Percentiles rank a stretch among this genome's conserved stretches.
Conservation (phyloP, 2,888 invertebrate genomes). For the Microctonus aethiopoides region DNA sequence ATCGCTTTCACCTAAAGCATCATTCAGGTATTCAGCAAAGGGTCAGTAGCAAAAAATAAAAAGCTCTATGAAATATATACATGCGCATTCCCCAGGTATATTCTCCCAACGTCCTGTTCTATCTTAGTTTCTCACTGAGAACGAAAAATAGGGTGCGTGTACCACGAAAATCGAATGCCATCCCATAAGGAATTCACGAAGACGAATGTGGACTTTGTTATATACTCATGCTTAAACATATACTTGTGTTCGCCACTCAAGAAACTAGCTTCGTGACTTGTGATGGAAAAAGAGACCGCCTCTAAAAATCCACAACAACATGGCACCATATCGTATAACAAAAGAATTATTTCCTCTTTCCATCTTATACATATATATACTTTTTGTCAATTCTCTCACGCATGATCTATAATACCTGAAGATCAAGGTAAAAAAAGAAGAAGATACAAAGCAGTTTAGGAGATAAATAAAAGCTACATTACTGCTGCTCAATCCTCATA, state of each 20-base stretch:
- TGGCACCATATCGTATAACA: not conserved
- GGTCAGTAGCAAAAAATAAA: conserved; percentile 27
- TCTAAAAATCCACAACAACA: conserved; percentile 4
- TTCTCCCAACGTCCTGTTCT: not conserved
- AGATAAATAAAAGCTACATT: conserved; percentile 11
- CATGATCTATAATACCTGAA: conserved; percentile 19
- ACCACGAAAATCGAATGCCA: conserved; percentile 8
- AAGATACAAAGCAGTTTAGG: not conserved
- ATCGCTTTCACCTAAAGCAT: not conserved
- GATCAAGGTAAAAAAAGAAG: not conserved
- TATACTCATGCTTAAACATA: not conserved
- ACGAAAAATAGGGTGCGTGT: conserved; percentile 5
- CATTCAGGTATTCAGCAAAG: not conserved
- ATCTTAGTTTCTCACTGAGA: not conserved
- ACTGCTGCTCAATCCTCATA: not conserved
- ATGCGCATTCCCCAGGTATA: conserved; percentile 55
- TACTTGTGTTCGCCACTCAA: not conserved
- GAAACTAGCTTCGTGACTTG: not conserved
- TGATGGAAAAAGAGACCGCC: conserved; percentile 1
- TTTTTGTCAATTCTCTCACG: conserved; percentile 31
- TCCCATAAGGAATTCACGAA: conserved; percentile 11
- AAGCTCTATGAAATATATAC: conserved; percentile 29
- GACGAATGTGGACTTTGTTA: conserved; percentile 6
- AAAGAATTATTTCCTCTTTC: conserved; percentile 1
- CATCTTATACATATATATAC: conserved; percentile 27